Conservation (phyloP, 2,113 vertebrate genomes). For the Sinocyclocheilus anophthalmus region DNA sequence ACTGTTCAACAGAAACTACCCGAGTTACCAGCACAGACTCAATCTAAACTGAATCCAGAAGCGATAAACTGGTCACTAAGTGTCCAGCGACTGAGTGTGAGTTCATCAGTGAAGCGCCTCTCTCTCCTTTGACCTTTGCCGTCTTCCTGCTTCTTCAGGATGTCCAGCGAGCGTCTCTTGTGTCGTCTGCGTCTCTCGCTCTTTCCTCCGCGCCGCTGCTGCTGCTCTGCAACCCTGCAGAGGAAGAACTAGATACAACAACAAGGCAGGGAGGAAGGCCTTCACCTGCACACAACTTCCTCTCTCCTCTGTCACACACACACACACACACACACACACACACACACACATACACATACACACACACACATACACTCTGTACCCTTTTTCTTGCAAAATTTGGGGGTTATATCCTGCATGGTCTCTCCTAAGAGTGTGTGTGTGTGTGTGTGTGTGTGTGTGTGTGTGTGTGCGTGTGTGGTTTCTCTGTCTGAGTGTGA, state of each 20-base stretch:
- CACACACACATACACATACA: background rate
- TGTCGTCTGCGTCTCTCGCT: background rate
- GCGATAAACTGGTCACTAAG: background rate
- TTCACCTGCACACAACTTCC: conserved; percentile 59
- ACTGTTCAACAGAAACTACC: no score
- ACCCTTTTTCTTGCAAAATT: conserved; percentile 23
- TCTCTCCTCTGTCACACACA: conserved; percentile 47
- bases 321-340: conserved; percentile 9
- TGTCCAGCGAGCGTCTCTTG: background rate
- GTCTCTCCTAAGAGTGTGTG: no score
- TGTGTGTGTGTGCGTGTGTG: conserved; percentile 1
- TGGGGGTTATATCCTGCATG: background rate
- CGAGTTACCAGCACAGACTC: background rate
- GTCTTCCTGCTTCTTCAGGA: background rate
- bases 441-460: conserved; percentile 20
- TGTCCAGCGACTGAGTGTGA: background rate
- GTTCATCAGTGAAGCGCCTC: background rate
- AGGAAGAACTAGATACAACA: no score
- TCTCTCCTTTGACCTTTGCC: conserved; percentile 1
- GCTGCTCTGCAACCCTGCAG: conserved; percentile 51
- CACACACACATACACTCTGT: conserved; percentile 5
- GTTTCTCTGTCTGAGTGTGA: conserved; percentile 10
- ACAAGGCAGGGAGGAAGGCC: conserved; percentile 57
- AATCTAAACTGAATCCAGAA: background rate
- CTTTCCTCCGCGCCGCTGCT: background rate